Conservation (phyloP, 2,113 vertebrate genomes). For the Oceanodroma tethys region DNA sequence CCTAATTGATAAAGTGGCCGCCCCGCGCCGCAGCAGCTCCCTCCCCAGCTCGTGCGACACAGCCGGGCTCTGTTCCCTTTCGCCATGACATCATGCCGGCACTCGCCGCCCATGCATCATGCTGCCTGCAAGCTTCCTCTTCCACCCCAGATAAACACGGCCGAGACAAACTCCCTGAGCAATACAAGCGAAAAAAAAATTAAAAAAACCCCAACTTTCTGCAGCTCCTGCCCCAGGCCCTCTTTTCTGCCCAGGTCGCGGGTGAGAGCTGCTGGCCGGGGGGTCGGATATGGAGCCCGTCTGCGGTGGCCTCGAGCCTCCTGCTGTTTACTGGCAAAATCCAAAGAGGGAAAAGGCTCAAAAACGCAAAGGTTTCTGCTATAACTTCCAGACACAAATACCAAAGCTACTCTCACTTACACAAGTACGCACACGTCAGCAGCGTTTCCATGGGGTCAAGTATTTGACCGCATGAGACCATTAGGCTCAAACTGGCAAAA, state of each 20-base stretch:
- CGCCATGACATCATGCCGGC: conserved; percentile 73
- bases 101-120: conserved; percentile 59
- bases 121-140: conserved; percentile 69
- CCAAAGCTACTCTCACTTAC: neutral
- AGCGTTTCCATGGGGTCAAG: neutral
- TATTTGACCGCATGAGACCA: neutral
- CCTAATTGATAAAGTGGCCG: conserved; percentile 78
- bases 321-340: neutral
- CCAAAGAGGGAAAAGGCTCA: neutral
- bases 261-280: neutral
- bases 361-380: neutral
- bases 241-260: rapidly evolving
- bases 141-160: conserved; percentile 71
- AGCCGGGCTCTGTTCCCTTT: conserved; percentile 70
- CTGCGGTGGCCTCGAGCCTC: neutral
- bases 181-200: neutral
- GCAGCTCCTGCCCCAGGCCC: neutral
- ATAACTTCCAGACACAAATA: neutral
- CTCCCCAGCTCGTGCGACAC: conserved; percentile 55
- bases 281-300: neutral
- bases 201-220: neutral
- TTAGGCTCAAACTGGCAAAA: neutral
- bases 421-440: rapidly evolving
- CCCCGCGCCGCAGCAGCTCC: conserved; percentile 15
- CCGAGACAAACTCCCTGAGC: conserved; percentile 21